Evolutionary conservation across 2,888 invertebrate species (phyloP).

Genomic region (Trissonchulus sp.): DNA sequence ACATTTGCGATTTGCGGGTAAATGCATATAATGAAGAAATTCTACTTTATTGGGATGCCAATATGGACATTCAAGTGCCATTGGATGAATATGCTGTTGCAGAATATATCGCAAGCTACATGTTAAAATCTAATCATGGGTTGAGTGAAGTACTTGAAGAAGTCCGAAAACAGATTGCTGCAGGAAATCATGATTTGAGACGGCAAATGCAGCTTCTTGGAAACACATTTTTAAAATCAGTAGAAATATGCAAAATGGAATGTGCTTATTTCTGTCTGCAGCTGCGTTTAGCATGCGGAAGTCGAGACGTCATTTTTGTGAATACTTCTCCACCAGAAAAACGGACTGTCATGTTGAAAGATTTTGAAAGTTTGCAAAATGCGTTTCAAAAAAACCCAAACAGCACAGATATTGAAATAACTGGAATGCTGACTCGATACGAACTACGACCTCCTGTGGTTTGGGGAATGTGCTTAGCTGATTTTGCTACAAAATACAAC

Average conservation of each 20-base stretch:
- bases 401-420: neutral
- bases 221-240: neutral
- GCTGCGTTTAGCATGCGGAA: neutral
- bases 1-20: neutral
- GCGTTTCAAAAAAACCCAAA: neutral
- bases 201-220: neutral
- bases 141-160: neutral
- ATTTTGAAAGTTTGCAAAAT: neutral
- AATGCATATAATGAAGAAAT: slow-evolving; percentile 17
- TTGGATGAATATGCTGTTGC: neutral
- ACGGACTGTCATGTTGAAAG: neutral
- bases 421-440: neutral
- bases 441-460: neutral
- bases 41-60: slow-evolving; percentile 13
- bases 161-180: neutral
- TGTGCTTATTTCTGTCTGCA: neutral
- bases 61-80: slow-evolving; percentile 21
- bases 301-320: neutral
- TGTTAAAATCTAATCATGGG: neutral
- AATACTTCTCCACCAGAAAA: neutral
- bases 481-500: neutral
- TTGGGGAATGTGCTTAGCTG: neutral
- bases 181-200: neutral
- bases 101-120: slow-evolving; percentile 1
- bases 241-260: neutral